A percentile compares a stretch with the other conserved stretches of the same genome.
Evolutionary conservation across 2,113 vertebrate species (phyloP).

Genomic region (Oxyruncus cristatus): DNA sequence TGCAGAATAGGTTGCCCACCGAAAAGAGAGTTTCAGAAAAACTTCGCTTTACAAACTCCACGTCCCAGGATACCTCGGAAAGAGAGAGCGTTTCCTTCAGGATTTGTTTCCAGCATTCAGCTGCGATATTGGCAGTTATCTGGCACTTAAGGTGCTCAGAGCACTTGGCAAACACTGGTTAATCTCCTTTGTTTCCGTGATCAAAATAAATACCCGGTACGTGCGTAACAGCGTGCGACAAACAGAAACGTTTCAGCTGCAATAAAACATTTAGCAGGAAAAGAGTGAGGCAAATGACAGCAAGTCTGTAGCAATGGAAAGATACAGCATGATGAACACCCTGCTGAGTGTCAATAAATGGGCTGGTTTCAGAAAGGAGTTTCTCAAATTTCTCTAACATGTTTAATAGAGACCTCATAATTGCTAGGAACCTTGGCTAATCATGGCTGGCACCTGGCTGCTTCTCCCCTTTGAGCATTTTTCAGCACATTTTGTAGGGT

Average conservation of each 20-base stretch:
- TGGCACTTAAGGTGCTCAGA: background rate
- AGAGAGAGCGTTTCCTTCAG: background rate
- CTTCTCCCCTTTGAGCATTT: background rate
- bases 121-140: background rate
- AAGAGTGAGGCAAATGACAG: background rate
- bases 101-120: background rate
- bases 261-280: background rate
- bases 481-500: background rate
- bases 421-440: constrained; percentile 30
- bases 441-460: background rate
- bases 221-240: background rate
- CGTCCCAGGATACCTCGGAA: background rate
- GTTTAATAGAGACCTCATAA: constrained; percentile 17
- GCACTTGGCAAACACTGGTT: background rate
- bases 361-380: background rate
- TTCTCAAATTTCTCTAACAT: background rate
- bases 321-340: background rate
- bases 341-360: background rate
- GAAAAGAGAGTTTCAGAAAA: background rate
- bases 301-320: background rate
- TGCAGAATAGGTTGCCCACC: background rate
- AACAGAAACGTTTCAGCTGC: background rate
- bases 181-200: background rate
- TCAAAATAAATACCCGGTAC: background rate
- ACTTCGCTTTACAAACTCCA: background rate